Evolutionary conservation across 2,888 invertebrate species (phyloP).

Genomic region (Rhagonycha fulva): DNA sequence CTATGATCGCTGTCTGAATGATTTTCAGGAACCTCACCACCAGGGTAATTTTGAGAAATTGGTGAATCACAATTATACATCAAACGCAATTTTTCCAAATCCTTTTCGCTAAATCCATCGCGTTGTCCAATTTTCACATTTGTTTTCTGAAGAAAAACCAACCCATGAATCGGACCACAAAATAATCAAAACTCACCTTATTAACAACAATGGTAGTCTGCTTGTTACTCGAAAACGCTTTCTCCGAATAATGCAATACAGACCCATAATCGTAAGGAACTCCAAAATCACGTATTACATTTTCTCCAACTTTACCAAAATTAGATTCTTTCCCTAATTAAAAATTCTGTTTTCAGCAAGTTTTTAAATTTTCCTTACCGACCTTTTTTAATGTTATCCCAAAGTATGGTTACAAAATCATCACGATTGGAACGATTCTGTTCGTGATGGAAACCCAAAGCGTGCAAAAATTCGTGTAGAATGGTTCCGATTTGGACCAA

Average conservation of each 20-base stretch:
- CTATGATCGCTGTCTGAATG: background rate
- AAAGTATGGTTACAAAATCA: constrained; percentile 66
- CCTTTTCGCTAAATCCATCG: constrained; percentile 72
- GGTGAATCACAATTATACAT: constrained; percentile 71
- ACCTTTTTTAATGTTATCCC: constrained; percentile 71
- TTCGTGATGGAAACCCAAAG: constrained; percentile 79
- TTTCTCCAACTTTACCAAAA: constrained; percentile 68
- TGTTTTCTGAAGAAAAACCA: constrained; percentile 14
- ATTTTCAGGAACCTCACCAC: background rate
- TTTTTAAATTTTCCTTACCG: constrained; percentile 24
- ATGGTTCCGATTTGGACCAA: constrained; percentile 73
- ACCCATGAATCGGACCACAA: background rate
- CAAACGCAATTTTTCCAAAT: constrained; percentile 72
- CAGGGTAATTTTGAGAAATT: background rate
- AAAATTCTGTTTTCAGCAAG: background rate
- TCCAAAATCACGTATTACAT: constrained; percentile 66
- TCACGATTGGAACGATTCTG: constrained; percentile 81
- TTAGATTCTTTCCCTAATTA: constrained; percentile 65
- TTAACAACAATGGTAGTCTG: constrained; percentile 71
- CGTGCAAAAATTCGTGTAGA: constrained; percentile 81
- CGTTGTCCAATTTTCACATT: constrained; percentile 69
- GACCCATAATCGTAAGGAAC: constrained; percentile 79
- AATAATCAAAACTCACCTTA: constrained; percentile 55
- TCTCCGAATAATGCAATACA: constrained; percentile 82
- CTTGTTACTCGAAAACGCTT: constrained; percentile 75